A percentile compares a stretch with the other conserved stretches of the same genome.
phyloP scores from a whole-genome alignment of 2,888 invertebrate species.

The Campoplex nolae region DNA sequence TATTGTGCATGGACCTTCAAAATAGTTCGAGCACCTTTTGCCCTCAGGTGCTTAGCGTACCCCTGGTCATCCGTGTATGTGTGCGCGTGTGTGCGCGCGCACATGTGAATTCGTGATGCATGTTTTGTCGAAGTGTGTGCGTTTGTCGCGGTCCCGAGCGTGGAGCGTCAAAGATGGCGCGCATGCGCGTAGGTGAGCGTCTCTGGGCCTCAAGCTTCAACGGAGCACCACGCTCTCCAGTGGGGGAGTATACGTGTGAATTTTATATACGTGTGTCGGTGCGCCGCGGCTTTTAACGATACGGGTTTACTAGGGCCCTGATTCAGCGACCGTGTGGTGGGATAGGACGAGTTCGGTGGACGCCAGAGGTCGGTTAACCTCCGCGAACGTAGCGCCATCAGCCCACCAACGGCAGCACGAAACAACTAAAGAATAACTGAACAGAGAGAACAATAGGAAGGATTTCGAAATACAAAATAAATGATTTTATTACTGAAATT shows the following conservation, averaged over 20 bases:
- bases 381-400: constrained; percentile 7
- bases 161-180: constrained; percentile 26
- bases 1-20: constrained; percentile 15
- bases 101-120: neutral
- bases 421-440: constrained; percentile 1
- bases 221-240: neutral
- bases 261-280: constrained; percentile 2
- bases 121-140: constrained; percentile 8
- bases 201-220: constrained; percentile 24
- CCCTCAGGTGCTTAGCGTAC: constrained; percentile 44
- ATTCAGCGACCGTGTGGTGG: constrained; percentile 33
- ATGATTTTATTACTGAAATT: neutral
- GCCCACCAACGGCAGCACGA: constrained; percentile 14
- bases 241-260: constrained; percentile 30
- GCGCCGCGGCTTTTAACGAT: constrained; percentile 10
- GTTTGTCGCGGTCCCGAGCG: constrained; percentile 21
- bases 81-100: constrained; percentile 6
- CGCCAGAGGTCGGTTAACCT: constrained; percentile 65
- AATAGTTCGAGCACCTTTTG: constrained; percentile 6
- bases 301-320: constrained; percentile 30
- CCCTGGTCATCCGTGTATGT: neutral
- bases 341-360: constrained; percentile 60
- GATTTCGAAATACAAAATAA: neutral
- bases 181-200: constrained; percentile 65
- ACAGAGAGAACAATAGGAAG: constrained; percentile 9